A percentile compares a stretch with the other conserved stretches of the same genome.
These are phyloP conservation scores for Heteromormyrus szaboi DNA, from an alignment of 2,797 vertebrate genomes.

Conservation along the genomic window DNA sequence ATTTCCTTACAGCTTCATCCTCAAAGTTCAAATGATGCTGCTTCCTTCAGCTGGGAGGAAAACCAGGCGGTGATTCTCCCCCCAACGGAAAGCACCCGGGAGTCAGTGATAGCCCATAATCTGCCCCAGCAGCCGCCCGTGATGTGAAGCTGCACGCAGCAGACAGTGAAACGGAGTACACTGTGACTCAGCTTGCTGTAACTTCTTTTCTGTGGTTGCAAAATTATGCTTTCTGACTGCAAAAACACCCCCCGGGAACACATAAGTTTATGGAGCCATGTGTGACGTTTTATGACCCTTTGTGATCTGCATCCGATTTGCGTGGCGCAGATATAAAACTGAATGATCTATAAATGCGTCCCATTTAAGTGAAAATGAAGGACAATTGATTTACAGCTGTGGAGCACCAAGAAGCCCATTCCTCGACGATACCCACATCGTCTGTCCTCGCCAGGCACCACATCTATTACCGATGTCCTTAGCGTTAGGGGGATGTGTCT, in stretches of 20 bases:
- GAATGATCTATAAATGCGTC: conserved; percentile 25
- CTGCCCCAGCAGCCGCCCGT: neutral
- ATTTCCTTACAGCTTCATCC: neutral
- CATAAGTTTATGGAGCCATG: conserved; percentile 24
- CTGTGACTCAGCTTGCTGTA: conserved; percentile 7
- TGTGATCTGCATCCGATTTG: conserved; percentile 19
- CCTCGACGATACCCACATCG: conserved; percentile 15
- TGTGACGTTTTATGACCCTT: neutral
- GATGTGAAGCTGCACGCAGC: neutral
- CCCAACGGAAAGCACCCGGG: neutral
- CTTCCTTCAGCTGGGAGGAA: neutral
- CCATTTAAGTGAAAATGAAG: conserved; percentile 30
- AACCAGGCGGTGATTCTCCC: neutral
- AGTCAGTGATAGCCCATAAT: neutral
- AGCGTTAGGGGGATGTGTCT: neutral
- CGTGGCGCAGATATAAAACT: neutral
- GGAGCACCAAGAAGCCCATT: conserved; percentile 28
- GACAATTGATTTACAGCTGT: conserved; percentile 26
- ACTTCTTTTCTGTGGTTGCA: conserved; percentile 17
- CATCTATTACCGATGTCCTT: neutral
- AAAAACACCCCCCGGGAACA: conserved; percentile 19
- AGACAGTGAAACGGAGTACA: neutral
- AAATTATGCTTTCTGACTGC: conserved; percentile 20
- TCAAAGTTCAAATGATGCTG: neutral
- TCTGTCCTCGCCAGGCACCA: neutral